These are phyloP conservation scores for Gryllus longicercus DNA, from an alignment of 2,888 invertebrate genomes.

Conservation along the genomic window DNA sequence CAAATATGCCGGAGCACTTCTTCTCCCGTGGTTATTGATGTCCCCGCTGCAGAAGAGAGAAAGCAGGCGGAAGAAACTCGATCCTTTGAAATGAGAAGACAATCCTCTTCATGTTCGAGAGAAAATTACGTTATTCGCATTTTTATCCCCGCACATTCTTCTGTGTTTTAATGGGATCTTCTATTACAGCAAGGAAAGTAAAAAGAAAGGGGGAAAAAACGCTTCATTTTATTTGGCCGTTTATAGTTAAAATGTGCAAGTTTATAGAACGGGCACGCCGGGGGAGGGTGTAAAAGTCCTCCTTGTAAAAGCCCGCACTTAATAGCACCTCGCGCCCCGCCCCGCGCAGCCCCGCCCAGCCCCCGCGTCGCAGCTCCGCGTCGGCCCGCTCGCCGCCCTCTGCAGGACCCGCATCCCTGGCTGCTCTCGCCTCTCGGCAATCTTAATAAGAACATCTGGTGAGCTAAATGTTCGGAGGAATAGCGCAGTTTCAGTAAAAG, in stretches of 20 bases:
- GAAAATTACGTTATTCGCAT: conserved; percentile 9
- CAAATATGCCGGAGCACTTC: not conserved
- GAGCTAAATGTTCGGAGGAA: conserved; percentile 4
- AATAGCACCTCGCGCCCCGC: no score
- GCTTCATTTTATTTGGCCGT: not conserved
- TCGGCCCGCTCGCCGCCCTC: no score
- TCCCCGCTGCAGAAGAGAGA: not conserved
- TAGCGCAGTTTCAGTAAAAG: not conserved
- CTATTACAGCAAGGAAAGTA: not conserved
- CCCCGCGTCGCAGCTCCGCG: no score
- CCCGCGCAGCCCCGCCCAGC: no score
- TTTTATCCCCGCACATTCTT: not conserved
- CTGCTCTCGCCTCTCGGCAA: not conserved
- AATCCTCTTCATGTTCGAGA: not conserved
- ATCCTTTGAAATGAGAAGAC: not conserved
- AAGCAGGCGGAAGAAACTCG: not conserved
- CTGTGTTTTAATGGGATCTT: conserved; percentile 3
- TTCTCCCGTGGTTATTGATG: not conserved
- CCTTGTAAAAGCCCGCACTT: not conserved
- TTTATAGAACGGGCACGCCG: not conserved
- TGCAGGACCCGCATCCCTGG: no score
- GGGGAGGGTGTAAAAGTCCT: not conserved
- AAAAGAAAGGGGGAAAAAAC: not conserved
- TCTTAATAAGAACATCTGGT: conserved; percentile 2
- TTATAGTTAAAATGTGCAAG: conserved; percentile 1